phyloP scores from a whole-genome alignment of 2,888 invertebrate genomes.

The Exephanes ischioxanthus region DNA sequence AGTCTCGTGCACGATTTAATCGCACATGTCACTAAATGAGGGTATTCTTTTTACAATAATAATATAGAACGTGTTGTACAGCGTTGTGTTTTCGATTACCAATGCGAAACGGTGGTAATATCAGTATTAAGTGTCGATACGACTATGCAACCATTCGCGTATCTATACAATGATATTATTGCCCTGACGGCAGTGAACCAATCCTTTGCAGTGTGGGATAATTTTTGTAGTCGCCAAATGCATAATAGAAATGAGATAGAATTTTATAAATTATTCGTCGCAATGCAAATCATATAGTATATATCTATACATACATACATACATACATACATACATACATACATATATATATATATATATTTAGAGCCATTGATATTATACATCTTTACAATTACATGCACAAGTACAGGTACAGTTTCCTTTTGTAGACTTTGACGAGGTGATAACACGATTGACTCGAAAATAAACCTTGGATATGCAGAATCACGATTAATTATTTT shows the following conservation, averaged over 20 bases:
- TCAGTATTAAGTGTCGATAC: conserved; percentile 48
- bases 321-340: conserved; percentile 7
- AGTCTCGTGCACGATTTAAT: conserved; percentile 45
- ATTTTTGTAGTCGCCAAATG: conserved; percentile 47
- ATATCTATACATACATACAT: conserved; percentile 22
- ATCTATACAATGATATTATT: conserved; percentile 46
- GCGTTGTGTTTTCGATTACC: conserved; percentile 18
- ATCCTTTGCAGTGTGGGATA: conserved; percentile 36
- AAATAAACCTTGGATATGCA: conserved; percentile 49
- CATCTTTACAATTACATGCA: conserved; percentile 50
- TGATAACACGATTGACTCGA: conserved; percentile 35
- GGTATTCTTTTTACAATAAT: conserved; percentile 25
- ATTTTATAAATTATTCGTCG: conserved; percentile 44
- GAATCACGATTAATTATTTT: conserved; percentile 20
- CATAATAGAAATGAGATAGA: conserved; percentile 37
- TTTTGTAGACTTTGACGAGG: conserved; percentile 14
- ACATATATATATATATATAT: conserved; percentile 28
- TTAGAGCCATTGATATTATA: conserved; percentile 42
- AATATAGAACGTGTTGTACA: conserved; percentile 19
- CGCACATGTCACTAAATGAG: conserved; percentile 40
- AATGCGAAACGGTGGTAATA: conserved; percentile 35
- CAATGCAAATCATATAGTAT: conserved; percentile 38
- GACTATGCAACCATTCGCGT: background rate
- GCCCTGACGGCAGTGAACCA: conserved; percentile 33
- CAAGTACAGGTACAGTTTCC: conserved; percentile 47